phyloP scores from a whole-genome alignment of 2,888 invertebrate genomes.

The Lasioglossum malachurum region DNA sequence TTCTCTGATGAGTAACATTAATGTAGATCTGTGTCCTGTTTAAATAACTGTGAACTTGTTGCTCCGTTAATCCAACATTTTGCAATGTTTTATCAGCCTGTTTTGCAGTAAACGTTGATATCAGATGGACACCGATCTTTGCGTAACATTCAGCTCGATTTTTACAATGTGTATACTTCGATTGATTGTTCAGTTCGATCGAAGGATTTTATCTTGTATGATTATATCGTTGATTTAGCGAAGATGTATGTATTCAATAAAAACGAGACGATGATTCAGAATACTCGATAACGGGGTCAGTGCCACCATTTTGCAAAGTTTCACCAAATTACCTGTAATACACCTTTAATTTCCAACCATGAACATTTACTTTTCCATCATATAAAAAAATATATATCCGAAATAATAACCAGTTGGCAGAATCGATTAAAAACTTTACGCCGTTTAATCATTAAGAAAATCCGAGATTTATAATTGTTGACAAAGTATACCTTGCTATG shows the following conservation, averaged over 20 bases:
- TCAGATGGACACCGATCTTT: neutral
- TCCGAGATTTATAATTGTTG: neutral
- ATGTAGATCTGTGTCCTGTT: neutral
- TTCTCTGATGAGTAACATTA: neutral
- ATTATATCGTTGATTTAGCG: constrained; percentile 31
- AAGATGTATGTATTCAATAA: constrained; percentile 51
- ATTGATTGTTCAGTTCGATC: constrained; percentile 5
- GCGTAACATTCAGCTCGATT: neutral
- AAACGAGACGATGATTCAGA: constrained; percentile 31
- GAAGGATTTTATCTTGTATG: constrained; percentile 24
- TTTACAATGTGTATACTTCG: neutral
- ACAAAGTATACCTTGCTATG: neutral
- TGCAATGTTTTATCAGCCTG: neutral
- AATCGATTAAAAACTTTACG: neutral
- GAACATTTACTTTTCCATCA: neutral
- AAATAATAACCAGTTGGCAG: neutral
- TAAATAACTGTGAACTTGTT: neutral
- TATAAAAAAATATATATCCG: neutral
- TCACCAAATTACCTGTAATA: constrained; percentile 30
- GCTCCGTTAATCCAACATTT: neutral
- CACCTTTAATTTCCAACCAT: too few relatives aligned
- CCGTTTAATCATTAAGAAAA: neutral
- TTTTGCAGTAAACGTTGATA: neutral
- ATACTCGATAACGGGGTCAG: constrained; percentile 58
- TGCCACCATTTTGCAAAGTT: constrained; percentile 30